phyloP scores from a whole-genome alignment of 2,113 vertebrate species.

The Otus sunia region DNA sequence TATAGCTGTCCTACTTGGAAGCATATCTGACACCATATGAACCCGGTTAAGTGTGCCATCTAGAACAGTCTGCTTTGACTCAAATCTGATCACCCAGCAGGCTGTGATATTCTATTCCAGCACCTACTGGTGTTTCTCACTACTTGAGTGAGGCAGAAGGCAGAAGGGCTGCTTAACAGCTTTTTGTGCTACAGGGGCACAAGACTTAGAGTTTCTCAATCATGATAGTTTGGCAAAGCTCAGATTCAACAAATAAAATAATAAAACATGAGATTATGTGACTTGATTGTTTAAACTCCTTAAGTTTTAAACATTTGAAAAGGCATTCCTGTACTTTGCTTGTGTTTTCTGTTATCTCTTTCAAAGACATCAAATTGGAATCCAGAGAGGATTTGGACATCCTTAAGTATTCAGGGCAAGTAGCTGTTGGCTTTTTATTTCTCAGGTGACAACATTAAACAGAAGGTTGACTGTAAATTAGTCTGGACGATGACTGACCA shows the following conservation, averaged over 20 bases:
- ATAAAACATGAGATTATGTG: neutral
- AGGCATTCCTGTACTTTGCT: neutral
- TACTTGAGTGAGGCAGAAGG: neutral
- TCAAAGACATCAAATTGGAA: neutral
- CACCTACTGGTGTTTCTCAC: neutral
- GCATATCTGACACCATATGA: neutral
- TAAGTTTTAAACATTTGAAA: neutral
- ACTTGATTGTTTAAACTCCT: neutral
- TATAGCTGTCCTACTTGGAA: constrained; percentile 19
- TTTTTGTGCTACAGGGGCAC: neutral
- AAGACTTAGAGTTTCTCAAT: neutral
- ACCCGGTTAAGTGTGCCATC: neutral
- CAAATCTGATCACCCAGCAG: neutral
- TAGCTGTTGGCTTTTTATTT: neutral
- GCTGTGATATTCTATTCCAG: neutral
- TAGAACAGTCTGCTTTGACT: constrained; percentile 14
- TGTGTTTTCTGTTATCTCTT: neutral
- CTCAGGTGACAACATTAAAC: neutral
- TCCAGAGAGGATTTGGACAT: neutral
- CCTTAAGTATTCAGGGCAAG: neutral
- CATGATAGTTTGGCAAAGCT: neutral
- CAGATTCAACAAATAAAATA: neutral
- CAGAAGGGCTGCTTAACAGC: neutral
- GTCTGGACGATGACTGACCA: neutral
- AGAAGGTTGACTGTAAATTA: neutral